Percentiles rank a stretch among this genome's conserved stretches.
Evolutionary conservation across 2,797 vertebrate genomes (phyloP).

Genomic region (Adelosebastes latens): DNA sequence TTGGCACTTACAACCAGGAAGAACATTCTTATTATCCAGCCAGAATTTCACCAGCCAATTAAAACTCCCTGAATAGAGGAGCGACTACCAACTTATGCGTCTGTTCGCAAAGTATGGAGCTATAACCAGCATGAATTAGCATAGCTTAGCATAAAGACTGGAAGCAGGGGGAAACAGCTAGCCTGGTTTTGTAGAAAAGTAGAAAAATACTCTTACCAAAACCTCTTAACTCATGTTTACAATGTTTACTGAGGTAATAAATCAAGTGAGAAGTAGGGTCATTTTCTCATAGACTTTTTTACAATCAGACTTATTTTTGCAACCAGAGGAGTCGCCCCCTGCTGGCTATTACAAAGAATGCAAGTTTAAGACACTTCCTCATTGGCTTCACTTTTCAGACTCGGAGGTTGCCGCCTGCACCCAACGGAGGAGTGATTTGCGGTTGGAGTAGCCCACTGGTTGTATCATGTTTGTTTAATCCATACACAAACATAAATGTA

Average conservation of each 20-base stretch:
- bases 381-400: no score
- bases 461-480: neutral
- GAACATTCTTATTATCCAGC: neutral
- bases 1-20: neutral
- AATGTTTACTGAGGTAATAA: no score
- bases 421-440: no score
- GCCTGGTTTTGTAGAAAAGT: neutral
- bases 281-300: no score
- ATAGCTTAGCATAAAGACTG: neutral
- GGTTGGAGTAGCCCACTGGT: no score
- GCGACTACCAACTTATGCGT: neutral
- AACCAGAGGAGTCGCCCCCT: no score
- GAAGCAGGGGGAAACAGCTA: no score
- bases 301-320: no score
- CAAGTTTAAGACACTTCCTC: no score
- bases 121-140: neutral
- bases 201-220: neutral
- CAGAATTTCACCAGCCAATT: neutral
- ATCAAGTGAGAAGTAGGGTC: no score
- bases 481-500: neutral
- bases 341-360: no score
- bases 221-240: neutral
- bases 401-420: no score
- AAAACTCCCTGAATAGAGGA: neutral
- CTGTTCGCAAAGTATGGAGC: neutral